These are phyloP conservation scores for Numenius phaeopus DNA, from an alignment of 2,797 vertebrate species.

Conservation along the genomic window DNA sequence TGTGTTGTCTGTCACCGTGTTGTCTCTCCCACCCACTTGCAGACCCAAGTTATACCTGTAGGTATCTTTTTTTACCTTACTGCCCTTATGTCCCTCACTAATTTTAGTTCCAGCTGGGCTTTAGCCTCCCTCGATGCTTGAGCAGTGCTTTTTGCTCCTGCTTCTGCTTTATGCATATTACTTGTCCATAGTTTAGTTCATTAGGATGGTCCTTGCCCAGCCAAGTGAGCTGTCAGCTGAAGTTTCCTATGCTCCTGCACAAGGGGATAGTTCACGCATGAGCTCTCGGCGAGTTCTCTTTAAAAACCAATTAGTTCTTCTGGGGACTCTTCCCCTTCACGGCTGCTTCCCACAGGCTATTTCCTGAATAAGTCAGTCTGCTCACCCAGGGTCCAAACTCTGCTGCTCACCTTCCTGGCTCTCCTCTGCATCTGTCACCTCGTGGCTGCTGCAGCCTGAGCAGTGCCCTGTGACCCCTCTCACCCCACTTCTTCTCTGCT, in stretches of 20 bases:
- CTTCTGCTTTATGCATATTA: neutral
- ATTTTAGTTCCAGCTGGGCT: neutral
- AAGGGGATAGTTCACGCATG: neutral
- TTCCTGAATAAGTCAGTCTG: neutral
- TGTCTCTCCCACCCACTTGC: neutral
- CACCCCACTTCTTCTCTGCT: neutral
- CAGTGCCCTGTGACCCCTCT: neutral
- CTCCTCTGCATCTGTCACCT: neutral
- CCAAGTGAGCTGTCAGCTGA: neutral
- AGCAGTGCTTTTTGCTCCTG: neutral
- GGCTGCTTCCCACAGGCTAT: neutral
- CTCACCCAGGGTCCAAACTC: neutral
- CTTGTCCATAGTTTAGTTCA: neutral
- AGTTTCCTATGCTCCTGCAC: neutral
- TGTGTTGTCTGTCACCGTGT: neutral
- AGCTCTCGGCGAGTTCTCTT: neutral
- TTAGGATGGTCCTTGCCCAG: neutral
- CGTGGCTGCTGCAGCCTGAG: neutral
- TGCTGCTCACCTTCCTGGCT: neutral
- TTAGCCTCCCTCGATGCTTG: neutral
- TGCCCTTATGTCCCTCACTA: neutral
- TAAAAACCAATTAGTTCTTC: neutral
- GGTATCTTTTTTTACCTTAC: neutral
- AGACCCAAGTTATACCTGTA: neutral
- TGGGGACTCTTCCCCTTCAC: neutral